A percentile compares a stretch with the other conserved stretches of the same genome.
phyloP scores from a whole-genome alignment of 2,113 vertebrate species.

The Setophaga kirtlandii region DNA sequence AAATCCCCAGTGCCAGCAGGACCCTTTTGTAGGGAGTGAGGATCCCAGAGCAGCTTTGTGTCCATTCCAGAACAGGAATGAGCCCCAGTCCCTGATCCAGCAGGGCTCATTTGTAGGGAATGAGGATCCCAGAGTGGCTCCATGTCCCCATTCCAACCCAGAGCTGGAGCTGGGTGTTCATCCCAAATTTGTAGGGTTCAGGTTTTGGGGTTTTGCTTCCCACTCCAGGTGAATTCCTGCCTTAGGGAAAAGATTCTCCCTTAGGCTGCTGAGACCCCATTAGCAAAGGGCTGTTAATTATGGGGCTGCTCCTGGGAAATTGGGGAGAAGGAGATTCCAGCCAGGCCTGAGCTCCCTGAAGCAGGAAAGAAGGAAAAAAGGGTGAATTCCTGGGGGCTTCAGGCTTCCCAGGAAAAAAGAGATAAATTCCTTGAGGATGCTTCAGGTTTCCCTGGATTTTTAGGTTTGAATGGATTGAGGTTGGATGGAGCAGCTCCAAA shows the following conservation, averaged over 20 bases:
- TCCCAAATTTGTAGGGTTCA: not conserved
- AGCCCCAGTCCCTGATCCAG: too few relatives aligned
- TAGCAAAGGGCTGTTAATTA: not conserved
- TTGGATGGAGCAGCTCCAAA: not conserved
- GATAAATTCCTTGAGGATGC: not conserved
- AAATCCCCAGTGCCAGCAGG: too few relatives aligned
- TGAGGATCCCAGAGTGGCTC: not conserved
- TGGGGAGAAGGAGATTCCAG: not conserved
- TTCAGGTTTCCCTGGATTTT: not conserved
- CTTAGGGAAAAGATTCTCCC: not conserved
- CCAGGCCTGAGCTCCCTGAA: not conserved
- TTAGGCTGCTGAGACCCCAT: not conserved
- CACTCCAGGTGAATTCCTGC: not conserved
- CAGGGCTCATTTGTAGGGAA: not conserved
- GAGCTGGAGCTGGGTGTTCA: not conserved
- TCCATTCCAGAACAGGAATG: too few relatives aligned
- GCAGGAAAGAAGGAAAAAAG: not conserved
- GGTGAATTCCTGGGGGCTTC: not conserved
- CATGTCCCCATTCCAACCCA: not conserved
- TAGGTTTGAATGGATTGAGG: not conserved
- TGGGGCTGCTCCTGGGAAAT: not conserved
- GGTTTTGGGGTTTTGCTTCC: not conserved
- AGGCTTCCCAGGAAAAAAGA: not conserved
- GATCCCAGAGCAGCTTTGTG: too few relatives aligned
- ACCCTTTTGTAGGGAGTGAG: too few relatives aligned